A percentile compares a stretch with the other conserved stretches of the same genome.
Evolutionary conservation across 1,140 invertebrate genomes (phyloP).

Genomic region (Eurosta solidaginis): DNA sequence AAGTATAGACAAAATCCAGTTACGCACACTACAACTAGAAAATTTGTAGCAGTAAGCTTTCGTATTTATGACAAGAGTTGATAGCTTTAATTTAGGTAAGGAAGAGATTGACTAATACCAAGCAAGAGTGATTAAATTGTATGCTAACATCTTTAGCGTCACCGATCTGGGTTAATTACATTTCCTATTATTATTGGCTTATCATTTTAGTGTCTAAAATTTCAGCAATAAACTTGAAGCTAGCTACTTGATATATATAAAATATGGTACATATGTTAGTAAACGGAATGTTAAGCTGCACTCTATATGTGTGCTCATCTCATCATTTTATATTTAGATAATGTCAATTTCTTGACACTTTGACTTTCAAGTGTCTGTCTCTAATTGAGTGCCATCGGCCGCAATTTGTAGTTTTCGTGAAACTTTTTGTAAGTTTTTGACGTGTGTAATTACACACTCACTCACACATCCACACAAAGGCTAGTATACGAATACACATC

Average conservation of each 20-base stretch:
- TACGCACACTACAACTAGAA: no score
- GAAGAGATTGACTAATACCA: background rate
- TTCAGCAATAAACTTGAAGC: no score
- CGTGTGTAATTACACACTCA: background rate
- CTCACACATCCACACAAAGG: background rate
- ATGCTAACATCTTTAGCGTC: background rate
- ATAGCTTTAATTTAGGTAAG: no score
- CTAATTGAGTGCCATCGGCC: background rate
- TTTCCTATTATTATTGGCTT: background rate
- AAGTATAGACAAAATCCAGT: no score
- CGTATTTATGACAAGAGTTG: no score
- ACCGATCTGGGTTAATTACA: background rate
- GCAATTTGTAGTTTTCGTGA: background rate
- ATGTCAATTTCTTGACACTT: background rate
- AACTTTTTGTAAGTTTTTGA: background rate
- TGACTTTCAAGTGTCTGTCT: background rate
- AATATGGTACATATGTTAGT: no score
- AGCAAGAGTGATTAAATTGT: background rate
- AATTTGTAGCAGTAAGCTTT: no score
- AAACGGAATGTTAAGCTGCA: no score
- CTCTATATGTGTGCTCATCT: background rate
- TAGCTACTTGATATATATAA: no score
- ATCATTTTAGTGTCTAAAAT: background rate
- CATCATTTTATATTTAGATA: background rate
- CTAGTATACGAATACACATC: background rate